A percentile compares a stretch with the other conserved stretches of the same genome.
These are phyloP conservation scores for Alligator mississippiensis DNA, from an alignment of 2,113 vertebrate species.

Conservation along the genomic window DNA sequence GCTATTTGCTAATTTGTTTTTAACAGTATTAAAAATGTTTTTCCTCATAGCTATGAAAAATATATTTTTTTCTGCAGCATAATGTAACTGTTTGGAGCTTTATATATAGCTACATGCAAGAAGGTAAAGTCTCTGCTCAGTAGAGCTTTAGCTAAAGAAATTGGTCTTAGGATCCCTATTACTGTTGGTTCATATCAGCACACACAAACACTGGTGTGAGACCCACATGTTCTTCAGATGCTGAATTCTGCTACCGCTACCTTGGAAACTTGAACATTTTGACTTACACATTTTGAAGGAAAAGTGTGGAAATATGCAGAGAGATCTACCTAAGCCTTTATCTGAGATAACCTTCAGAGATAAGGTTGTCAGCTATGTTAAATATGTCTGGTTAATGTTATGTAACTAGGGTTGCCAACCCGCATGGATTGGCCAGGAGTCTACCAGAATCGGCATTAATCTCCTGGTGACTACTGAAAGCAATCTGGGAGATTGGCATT, in stretches of 20 bases:
- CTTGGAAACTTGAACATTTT: slow-evolving; percentile 13
- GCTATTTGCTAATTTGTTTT: not conserved
- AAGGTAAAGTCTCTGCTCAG: not conserved
- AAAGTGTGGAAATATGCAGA: not conserved
- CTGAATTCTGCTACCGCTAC: slow-evolving; percentile 3
- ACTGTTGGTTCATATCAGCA: not conserved
- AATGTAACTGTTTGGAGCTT: not conserved
- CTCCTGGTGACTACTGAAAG: no score
- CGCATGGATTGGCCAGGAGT: no score
- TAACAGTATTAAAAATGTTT: not conserved
- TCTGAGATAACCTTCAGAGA: not conserved
- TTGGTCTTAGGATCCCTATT: slow-evolving; percentile 7
- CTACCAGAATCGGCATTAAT: no score
- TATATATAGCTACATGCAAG: not conserved
- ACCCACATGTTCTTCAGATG: slow-evolving; percentile 33
- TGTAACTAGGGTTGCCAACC: not conserved
- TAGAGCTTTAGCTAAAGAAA: not conserved
- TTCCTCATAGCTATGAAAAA: not conserved
- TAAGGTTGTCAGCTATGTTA: not conserved
- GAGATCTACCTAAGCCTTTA: not conserved
- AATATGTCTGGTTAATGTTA: slow-evolving; percentile 9
- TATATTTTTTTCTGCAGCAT: not conserved
- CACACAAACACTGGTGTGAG: not conserved
- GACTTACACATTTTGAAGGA: not conserved
- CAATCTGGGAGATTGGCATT: no score